Percentiles rank a stretch among this genome's conserved stretches.
phyloP scores from a whole-genome alignment of 1,140 invertebrate species.

The Macrobrachium nipponense region DNA sequence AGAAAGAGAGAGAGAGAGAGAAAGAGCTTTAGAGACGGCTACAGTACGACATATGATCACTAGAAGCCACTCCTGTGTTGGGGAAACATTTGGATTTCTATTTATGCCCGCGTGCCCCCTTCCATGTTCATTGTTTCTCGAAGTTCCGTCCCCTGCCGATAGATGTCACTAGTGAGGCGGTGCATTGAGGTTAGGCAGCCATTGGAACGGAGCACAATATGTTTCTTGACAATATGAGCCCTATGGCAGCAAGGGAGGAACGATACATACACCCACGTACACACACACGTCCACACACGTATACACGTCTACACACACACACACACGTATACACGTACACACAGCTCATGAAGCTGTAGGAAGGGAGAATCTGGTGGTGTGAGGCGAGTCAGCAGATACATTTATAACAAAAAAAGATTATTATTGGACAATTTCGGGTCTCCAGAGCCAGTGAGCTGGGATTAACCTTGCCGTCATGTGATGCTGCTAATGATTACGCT shows the following conservation, averaged over 20 bases:
- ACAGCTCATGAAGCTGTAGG: conserved; percentile 4
- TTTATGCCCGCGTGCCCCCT: conserved; percentile 54
- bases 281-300: background rate
- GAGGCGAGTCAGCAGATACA: background rate
- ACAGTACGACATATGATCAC: conserved; percentile 31
- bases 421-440: no score
- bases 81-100: conserved; percentile 55
- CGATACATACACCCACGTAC: conserved; percentile 21
- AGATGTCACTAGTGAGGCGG: conserved; percentile 57
- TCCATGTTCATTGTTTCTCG: conserved; percentile 54
- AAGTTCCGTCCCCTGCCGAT: conserved; percentile 50
- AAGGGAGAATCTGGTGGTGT: background rate
- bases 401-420: background rate
- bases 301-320: conserved; percentile 2
- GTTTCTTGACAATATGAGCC: conserved; percentile 58
- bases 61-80: conserved; percentile 22
- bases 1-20: no score
- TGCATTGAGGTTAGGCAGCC: conserved; percentile 46
- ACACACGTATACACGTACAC: background rate
- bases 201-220: conserved; percentile 54
- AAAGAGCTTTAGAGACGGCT: no score
- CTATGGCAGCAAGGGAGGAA: conserved; percentile 49
- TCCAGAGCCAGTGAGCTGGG: background rate
- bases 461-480: no score
- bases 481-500: no score